Percentiles rank a stretch among this genome's conserved stretches.
These are phyloP conservation scores for Apamea sordens DNA, from an alignment of 2,888 invertebrate species.

Conservation along the genomic window DNA sequence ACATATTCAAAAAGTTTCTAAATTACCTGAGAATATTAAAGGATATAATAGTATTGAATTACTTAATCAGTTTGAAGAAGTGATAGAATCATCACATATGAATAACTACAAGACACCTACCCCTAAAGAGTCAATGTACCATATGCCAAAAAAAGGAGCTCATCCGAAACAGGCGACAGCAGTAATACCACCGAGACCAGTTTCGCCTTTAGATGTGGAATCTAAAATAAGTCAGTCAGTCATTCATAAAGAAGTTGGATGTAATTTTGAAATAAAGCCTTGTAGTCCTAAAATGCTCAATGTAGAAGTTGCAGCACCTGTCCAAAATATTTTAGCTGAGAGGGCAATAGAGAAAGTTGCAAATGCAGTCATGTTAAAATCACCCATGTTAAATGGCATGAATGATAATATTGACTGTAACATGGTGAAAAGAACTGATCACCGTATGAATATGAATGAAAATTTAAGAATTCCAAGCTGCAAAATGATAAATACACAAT, in stretches of 20 bases:
- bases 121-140: constrained; percentile 70
- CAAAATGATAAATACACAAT: constrained; percentile 83
- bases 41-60: constrained; percentile 87
- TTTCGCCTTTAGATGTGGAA: constrained; percentile 88
- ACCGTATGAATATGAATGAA: constrained; percentile 65
- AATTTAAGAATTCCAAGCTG: constrained; percentile 78
- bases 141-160: constrained; percentile 67
- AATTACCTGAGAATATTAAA: constrained; percentile 88
- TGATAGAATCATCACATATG: constrained; percentile 83
- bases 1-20: constrained; percentile 88
- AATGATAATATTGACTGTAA: constrained; percentile 74
- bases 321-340: constrained; percentile 82
- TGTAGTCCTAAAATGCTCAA: constrained; percentile 89
- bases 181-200: constrained; percentile 77
- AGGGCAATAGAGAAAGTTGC: constrained; percentile 86
- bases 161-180: constrained; percentile 67
- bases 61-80: constrained; percentile 87
- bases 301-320: constrained; percentile 84
- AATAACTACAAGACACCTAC: constrained; percentile 72
- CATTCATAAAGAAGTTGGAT: constrained; percentile 89
- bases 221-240: constrained; percentile 89
- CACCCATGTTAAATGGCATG: constrained; percentile 71
- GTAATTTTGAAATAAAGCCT: constrained; percentile 89
- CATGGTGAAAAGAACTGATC: constrained; percentile 70
- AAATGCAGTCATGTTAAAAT: constrained; percentile 79